Conservation (phyloP, 2,888 invertebrate species). For the Zygogramma bicolorata region DNA sequence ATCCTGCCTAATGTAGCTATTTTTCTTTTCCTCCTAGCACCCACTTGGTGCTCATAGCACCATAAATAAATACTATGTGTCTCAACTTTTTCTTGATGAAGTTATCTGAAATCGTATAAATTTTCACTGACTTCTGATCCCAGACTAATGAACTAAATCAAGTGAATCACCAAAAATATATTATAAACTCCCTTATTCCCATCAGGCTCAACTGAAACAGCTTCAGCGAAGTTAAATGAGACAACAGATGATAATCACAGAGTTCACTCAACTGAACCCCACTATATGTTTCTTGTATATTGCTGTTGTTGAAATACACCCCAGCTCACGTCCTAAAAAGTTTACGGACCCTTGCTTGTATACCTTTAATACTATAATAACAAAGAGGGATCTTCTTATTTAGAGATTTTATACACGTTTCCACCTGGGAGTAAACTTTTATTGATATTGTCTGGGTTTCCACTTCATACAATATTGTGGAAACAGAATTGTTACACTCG, state of each 20-base stretch:
- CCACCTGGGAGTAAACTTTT: neutral
- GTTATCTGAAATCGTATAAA: no score
- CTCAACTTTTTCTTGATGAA: no score
- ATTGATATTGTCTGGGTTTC: neutral
- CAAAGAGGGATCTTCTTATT: neutral
- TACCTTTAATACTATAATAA: neutral
- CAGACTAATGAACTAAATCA: no score
- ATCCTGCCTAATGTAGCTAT: no score
- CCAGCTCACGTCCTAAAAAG: neutral
- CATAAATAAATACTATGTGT: no score
- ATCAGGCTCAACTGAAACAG: neutral
- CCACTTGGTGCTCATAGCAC: no score
- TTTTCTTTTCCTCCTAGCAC: no score
- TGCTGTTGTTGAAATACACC: neutral
- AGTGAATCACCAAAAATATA: no score
- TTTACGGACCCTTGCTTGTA: neutral
- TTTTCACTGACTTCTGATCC: no score
- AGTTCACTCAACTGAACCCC: neutral
- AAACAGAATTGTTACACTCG: neutral
- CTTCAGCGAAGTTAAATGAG: neutral
- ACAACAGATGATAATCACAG: neutral
- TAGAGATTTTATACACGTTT: constrained; percentile 5
- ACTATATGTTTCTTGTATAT: constrained; percentile 1
- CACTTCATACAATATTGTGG: neutral
- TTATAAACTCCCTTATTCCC: no score